phyloP scores from a whole-genome alignment of 2,888 invertebrate genomes.

The Rhingia rostrata region DNA sequence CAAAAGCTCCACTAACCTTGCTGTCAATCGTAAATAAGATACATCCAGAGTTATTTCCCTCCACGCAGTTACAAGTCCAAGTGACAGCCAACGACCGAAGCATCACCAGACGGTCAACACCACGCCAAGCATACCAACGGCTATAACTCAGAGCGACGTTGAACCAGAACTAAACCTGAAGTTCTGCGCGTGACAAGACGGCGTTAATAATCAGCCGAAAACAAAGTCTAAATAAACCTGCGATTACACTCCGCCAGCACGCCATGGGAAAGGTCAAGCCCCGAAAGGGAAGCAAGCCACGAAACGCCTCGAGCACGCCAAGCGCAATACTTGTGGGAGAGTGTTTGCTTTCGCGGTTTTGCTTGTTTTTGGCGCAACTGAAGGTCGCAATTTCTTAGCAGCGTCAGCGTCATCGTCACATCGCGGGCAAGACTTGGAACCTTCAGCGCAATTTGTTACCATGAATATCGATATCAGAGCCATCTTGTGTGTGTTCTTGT shows the following conservation, averaged over 20 bases:
- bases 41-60: constrained; percentile 42
- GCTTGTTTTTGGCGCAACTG: constrained; percentile 31
- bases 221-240: constrained; percentile 21
- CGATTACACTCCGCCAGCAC: constrained; percentile 14
- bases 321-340: constrained; percentile 50
- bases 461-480: constrained; percentile 37
- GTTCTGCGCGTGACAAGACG: constrained; percentile 55
- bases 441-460: constrained; percentile 42
- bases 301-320: constrained; percentile 44
- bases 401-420: neutral
- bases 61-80: constrained; percentile 48
- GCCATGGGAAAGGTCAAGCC: constrained; percentile 61
- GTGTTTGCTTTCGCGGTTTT: constrained; percentile 43
- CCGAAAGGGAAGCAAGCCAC: constrained; percentile 54
- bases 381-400: constrained; percentile 32
- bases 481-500: constrained; percentile 25
- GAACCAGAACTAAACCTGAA: constrained; percentile 48
- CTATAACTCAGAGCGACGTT: constrained; percentile 53
- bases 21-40: constrained; percentile 59
- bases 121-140: constrained; percentile 30
- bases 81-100: constrained; percentile 56
- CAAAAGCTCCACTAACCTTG: constrained; percentile 65
- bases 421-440: neutral
- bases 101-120: constrained; percentile 50
- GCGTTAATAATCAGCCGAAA: constrained; percentile 58